phyloP scores from a whole-genome alignment of 1,140 invertebrate genomes.

The Diplogasteroides magnus region DNA sequence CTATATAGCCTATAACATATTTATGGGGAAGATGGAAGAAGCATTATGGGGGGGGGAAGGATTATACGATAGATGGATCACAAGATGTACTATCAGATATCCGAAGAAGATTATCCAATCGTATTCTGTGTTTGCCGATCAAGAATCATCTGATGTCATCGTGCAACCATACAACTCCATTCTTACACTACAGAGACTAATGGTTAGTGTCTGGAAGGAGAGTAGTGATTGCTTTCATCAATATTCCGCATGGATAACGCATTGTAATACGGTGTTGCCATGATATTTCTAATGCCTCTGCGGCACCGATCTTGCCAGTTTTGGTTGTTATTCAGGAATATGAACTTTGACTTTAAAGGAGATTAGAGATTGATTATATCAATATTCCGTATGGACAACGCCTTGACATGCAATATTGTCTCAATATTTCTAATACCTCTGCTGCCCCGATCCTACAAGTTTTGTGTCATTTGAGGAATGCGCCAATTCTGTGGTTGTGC shows the following conservation, averaged over 20 bases:
- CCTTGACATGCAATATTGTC: too few relatives aligned
- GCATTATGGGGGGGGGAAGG: too few relatives aligned
- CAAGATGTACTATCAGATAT: too few relatives aligned
- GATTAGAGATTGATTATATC: neutral
- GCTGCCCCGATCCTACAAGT: too few relatives aligned
- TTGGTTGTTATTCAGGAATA: neutral
- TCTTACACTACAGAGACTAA: constrained; percentile 85
- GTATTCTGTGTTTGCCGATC: constrained; percentile 91
- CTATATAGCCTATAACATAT: too few relatives aligned
- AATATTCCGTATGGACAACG: too few relatives aligned
- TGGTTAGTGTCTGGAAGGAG: constrained; percentile 64
- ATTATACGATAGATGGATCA: too few relatives aligned
- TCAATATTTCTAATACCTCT: too few relatives aligned
- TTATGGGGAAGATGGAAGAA: too few relatives aligned
- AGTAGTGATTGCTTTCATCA: too few relatives aligned
- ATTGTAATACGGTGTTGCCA: neutral
- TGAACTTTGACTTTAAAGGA: neutral
- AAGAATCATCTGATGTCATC: constrained; percentile 91
- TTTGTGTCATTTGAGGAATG: neutral
- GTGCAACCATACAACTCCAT: constrained; percentile 98
- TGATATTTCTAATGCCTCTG: neutral
- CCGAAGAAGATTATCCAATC: constrained; percentile 97
- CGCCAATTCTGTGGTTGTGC: constrained; percentile 91
- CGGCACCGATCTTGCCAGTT: neutral
- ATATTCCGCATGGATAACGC: neutral